A percentile compares a stretch with the other conserved stretches of the same genome.
Conservation (phyloP, 2,113 vertebrate genomes). For the Pungitius pungitius region DNA sequence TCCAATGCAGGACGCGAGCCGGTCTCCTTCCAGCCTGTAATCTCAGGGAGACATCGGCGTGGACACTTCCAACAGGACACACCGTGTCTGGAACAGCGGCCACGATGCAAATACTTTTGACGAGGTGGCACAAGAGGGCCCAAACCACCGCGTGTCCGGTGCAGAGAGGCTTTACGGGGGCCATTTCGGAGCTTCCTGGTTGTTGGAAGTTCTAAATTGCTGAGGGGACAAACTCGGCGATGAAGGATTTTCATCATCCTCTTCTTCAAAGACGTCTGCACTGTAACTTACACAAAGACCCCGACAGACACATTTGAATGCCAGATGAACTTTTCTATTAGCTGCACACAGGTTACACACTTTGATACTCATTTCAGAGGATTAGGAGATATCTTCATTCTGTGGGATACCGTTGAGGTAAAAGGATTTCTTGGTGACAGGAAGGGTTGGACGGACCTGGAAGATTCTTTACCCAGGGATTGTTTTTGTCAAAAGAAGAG, state of each 20-base stretch:
- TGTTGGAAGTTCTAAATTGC: background rate
- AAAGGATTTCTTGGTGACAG: background rate
- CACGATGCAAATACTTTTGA: slow-evolving; percentile 20
- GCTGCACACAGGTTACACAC: background rate
- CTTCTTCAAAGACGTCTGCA: background rate
- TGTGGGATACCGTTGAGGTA: background rate
- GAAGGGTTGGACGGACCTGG: background rate
- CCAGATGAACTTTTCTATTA: background rate
- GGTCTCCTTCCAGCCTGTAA: slow-evolving; percentile 17
- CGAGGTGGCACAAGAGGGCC: too few relatives aligned
- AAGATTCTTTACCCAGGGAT: too few relatives aligned
- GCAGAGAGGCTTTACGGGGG: background rate
- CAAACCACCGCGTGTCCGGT: background rate
- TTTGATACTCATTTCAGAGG: background rate
- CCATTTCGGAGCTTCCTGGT: background rate
- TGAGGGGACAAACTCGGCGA: background rate
- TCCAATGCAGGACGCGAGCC: slow-evolving; percentile 8
- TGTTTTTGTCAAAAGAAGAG: too few relatives aligned
- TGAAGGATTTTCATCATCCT: background rate
- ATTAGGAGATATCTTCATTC: background rate
- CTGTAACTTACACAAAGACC: background rate
- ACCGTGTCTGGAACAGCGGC: slow-evolving; percentile 28
- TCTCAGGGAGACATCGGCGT: slow-evolving; percentile 53
- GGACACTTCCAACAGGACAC: slow-evolving; percentile 42
- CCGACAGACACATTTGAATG: background rate